phyloP scores from a whole-genome alignment of 1,140 invertebrate species.

The Hycleus cichorii region DNA sequence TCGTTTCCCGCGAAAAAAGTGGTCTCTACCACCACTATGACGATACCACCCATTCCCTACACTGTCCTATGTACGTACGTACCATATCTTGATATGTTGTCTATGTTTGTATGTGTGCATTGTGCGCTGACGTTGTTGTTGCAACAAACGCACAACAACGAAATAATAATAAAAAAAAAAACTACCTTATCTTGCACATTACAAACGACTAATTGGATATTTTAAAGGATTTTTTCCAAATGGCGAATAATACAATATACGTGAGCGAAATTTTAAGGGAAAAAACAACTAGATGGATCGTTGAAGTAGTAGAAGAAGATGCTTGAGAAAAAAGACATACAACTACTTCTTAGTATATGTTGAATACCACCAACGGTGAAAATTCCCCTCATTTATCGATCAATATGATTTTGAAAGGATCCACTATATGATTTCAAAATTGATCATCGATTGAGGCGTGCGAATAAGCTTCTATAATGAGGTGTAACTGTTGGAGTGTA shows the following conservation, averaged over 20 bases:
- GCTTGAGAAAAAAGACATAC: too few relatives aligned
- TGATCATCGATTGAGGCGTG: too few relatives aligned
- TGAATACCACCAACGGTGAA: too few relatives aligned
- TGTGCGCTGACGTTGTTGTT: conserved; percentile 6
- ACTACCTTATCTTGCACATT: conserved; percentile 37
- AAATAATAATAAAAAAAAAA: conserved; percentile 14
- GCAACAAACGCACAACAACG: conserved; percentile 8
- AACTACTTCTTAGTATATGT: too few relatives aligned
- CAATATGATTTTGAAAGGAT: too few relatives aligned
- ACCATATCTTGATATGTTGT: background rate
- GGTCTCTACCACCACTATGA: conserved; percentile 29
- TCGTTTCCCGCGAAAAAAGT: conserved; percentile 37
- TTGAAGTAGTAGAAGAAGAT: too few relatives aligned
- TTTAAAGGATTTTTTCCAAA: conserved; percentile 34
- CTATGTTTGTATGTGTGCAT: too few relatives aligned
- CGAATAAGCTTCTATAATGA: too few relatives aligned
- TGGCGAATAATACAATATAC: conserved; percentile 32
- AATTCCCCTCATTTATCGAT: too few relatives aligned
- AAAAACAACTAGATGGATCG: too few relatives aligned
- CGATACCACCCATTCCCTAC: conserved; percentile 2
- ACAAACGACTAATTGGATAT: conserved; percentile 37
- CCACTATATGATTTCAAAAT: too few relatives aligned
- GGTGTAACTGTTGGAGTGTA: too few relatives aligned
- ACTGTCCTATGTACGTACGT: conserved; percentile 20
- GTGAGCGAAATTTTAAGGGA: conserved; percentile 31